Evolutionary conservation across 2,888 invertebrate species (phyloP).

Genomic region (Taenaris catops): DNA sequence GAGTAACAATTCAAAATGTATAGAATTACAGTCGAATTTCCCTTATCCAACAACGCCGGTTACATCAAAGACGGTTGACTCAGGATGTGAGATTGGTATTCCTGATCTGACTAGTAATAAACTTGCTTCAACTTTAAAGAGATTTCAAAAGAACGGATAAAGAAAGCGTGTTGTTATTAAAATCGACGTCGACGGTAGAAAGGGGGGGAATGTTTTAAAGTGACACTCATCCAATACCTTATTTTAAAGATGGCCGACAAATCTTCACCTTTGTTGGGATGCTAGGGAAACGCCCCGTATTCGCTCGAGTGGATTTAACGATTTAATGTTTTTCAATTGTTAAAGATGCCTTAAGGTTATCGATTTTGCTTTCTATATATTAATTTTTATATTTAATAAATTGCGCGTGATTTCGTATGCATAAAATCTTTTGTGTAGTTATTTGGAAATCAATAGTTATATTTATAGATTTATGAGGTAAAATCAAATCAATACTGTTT

Average conservation of each 20-base stretch:
- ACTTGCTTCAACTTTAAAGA: constrained; percentile 63
- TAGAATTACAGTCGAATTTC: constrained; percentile 32
- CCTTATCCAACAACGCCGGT: constrained; percentile 29
- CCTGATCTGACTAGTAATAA: constrained; percentile 78
- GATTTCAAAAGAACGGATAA: constrained; percentile 70
- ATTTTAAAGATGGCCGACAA: constrained; percentile 50
- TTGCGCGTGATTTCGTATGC: too few species aligned
- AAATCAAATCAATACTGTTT: too few species aligned
- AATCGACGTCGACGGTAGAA: constrained; percentile 57
- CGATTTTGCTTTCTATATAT: too few species aligned
- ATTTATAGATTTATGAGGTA: too few species aligned
- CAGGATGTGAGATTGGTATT: constrained; percentile 76
- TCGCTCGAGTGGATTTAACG: too few species aligned
- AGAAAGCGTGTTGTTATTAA: constrained; percentile 64
- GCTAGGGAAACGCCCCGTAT: too few species aligned
- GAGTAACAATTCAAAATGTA: constrained; percentile 32
- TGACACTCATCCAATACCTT: constrained; percentile 46
- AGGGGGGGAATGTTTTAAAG: constrained; percentile 47
- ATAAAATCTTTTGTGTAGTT: too few species aligned
- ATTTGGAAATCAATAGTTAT: too few species aligned
- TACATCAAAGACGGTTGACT: constrained; percentile 65
- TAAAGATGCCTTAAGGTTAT: too few species aligned
- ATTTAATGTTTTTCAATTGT: too few species aligned
- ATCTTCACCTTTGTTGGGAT: constrained; percentile 52
- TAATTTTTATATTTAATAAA: too few species aligned